These are phyloP conservation scores for Procambarus clarkii DNA, from an alignment of 1,140 invertebrate genomes.

Conservation along the genomic window DNA sequence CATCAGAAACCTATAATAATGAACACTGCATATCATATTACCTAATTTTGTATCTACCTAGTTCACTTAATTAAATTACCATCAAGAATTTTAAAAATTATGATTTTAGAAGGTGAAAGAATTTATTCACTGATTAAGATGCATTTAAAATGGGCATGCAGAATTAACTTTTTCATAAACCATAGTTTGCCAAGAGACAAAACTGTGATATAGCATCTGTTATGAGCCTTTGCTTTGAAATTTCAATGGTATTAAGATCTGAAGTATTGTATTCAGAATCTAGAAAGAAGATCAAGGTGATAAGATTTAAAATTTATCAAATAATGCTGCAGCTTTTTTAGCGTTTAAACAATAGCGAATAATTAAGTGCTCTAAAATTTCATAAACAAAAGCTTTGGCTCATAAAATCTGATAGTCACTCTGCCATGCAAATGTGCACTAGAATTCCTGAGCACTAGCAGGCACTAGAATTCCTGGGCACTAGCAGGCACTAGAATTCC, in stretches of 20 bases:
- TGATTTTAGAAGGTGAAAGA: not conserved
- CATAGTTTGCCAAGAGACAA: not conserved
- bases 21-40: too few relatives aligned
- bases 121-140: not conserved
- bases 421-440: not conserved
- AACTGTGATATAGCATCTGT: not conserved
- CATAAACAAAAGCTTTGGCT: not conserved
- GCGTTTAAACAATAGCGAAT: not conserved
- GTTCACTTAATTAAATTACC: too few relatives aligned
- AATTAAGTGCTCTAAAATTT: not conserved
- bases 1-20: too few relatives aligned
- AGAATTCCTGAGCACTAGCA: not conserved
- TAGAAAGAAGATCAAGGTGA: too few relatives aligned
- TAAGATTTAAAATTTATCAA: not conserved
- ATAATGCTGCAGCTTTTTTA: not conserved
- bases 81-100: too few relatives aligned
- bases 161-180: not conserved
- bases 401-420: slow-evolving; percentile 1
- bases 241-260: not conserved
- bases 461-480: too few relatives aligned
- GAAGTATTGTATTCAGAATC: not conserved
- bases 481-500: too few relatives aligned
- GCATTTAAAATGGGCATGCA: not conserved
- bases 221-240: not conserved
- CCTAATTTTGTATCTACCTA: too few relatives aligned